Evolutionary conservation across 2,113 vertebrate genomes (phyloP).

Genomic region (Hucho hucho): DNA sequence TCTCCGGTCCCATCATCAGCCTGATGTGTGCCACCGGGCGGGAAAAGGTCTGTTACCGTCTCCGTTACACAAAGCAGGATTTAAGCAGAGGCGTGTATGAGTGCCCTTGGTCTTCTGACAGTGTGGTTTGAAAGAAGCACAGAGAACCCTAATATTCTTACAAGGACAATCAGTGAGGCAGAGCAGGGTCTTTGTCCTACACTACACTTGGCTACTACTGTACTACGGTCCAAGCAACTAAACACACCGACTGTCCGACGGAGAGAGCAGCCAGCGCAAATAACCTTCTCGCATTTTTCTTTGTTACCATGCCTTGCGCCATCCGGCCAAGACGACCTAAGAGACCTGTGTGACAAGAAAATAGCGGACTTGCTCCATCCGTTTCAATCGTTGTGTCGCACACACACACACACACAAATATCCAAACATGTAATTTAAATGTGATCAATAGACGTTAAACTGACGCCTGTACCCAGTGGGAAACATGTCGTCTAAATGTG

Average conservation of each 20-base stretch:
- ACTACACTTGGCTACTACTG: background rate
- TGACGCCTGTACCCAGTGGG: background rate
- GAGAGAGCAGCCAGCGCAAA: no score
- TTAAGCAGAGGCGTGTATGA: background rate
- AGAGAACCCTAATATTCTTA: background rate
- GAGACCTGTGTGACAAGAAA: background rate
- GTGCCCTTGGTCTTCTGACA: background rate
- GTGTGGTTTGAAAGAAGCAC: background rate
- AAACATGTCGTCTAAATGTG: background rate
- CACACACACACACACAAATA: background rate
- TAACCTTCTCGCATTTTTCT: background rate
- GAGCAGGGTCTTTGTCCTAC: background rate
- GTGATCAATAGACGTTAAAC: background rate
- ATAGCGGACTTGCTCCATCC: background rate
- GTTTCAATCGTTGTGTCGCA: background rate
- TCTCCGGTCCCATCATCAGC: background rate
- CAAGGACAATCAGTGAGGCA: no score
- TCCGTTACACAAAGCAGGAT: background rate
- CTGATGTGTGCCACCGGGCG: background rate
- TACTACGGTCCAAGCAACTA: background rate
- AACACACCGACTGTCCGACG: background rate
- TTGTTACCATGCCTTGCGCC: no score
- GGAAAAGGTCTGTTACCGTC: background rate
- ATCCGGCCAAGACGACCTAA: background rate
- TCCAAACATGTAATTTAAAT: no score